A percentile compares a stretch with the other conserved stretches of the same genome.
phyloP scores from a whole-genome alignment of 1,140 invertebrate genomes.

The Cataglyphis hispanica region DNA sequence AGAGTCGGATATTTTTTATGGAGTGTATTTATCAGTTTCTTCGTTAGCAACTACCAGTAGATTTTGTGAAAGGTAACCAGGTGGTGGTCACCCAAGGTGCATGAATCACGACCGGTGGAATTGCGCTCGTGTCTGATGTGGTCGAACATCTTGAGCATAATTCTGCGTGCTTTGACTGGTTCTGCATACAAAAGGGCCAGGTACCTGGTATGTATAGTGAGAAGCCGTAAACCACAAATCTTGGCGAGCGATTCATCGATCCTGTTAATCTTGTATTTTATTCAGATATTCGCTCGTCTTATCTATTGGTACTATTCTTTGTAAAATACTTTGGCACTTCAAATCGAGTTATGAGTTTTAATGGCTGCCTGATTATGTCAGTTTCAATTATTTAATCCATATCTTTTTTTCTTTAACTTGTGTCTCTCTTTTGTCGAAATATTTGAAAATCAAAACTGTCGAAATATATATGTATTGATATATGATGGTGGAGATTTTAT shows the following conservation, averaged over 20 bases:
- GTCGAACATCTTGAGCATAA: constrained; percentile 67
- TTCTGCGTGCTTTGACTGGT: constrained; percentile 43
- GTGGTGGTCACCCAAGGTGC: constrained; percentile 8
- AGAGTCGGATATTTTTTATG: background rate
- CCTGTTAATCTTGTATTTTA: background rate
- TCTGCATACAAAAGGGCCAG: constrained; percentile 63
- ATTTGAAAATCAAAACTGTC: background rate
- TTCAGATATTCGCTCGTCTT: background rate
- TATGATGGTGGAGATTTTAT: too few species aligned
- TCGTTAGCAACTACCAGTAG: constrained; percentile 9
- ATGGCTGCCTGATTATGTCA: background rate
- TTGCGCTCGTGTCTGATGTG: constrained; percentile 29
- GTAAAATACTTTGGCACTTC: background rate
- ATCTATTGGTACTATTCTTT: background rate
- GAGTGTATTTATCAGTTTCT: constrained; percentile 37
- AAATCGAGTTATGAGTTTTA: background rate
- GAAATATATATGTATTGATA: background rate
- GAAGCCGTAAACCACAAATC: constrained; percentile 26
- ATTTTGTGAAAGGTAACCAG: constrained; percentile 35
- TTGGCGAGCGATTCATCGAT: background rate
- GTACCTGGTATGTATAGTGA: constrained; percentile 26
- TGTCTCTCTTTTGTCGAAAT: background rate
- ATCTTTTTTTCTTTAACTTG: background rate
- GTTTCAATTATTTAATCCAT: background rate
- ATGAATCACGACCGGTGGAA: constrained; percentile 61